Conservation (phyloP, 2,797 vertebrate genomes). For the Pogoniulus pusillus region DNA sequence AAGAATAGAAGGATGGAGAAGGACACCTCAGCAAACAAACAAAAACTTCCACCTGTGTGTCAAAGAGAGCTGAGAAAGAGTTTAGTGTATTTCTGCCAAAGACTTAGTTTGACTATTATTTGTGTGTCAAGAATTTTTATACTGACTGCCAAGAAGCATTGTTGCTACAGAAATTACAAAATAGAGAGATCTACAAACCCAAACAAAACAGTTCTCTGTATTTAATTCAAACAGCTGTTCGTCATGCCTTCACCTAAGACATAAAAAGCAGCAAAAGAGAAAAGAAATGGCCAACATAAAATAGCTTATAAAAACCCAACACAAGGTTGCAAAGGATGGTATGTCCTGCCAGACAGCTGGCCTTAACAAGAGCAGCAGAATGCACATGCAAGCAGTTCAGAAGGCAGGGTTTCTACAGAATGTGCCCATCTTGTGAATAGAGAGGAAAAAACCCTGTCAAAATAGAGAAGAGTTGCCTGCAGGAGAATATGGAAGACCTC, state of each 20-base stretch:
- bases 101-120: background rate
- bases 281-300: background rate
- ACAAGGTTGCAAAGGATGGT: background rate
- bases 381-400: background rate
- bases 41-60: rapidly evolving
- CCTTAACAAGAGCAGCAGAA: background rate
- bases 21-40: background rate
- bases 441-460: background rate
- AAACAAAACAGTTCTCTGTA: background rate
- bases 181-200: background rate
- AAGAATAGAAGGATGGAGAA: too few species aligned
- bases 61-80: background rate
- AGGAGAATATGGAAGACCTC: background rate
- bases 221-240: background rate
- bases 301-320: background rate
- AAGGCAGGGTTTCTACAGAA: background rate
- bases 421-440: background rate
- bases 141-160: background rate
- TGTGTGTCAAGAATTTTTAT: background rate
- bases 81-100: background rate
- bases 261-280: background rate
- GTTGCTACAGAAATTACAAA: background rate
- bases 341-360: background rate
- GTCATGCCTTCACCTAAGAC: background rate
- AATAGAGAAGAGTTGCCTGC: background rate